A percentile compares a stretch with the other conserved stretches of the same genome.
These are phyloP conservation scores for Conus ventricosus DNA, from an alignment of 1,140 invertebrate species.

Conservation along the genomic window DNA sequence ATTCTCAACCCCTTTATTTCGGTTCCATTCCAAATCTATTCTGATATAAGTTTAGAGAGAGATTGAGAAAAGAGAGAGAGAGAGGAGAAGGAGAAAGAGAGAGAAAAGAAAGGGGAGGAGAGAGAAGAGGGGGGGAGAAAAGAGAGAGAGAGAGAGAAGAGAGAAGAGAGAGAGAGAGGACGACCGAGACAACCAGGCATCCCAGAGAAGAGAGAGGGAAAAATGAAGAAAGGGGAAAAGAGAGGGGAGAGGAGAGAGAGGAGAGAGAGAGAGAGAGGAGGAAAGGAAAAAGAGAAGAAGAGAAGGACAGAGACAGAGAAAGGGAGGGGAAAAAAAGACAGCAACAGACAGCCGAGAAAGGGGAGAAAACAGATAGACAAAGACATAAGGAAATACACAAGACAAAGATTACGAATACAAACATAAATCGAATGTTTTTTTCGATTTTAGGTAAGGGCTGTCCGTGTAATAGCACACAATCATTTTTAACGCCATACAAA, in stretches of 20 bases:
- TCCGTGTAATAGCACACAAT: no score
- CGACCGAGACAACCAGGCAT: no score
- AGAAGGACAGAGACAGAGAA: background rate
- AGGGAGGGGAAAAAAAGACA: background rate
- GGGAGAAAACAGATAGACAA: no score
- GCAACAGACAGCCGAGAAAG: background rate
- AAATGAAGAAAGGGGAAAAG: background rate
- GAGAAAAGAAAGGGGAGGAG: background rate
- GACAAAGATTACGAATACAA: no score
- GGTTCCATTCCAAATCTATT: no score
- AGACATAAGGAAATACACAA: no score
- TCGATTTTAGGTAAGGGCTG: no score
- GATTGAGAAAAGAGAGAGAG: background rate
- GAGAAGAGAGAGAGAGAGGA: no score
- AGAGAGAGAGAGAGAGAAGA: background rate
- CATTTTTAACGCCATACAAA: no score
- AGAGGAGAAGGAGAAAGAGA: background rate
- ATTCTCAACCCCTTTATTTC: no score
- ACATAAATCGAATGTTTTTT: no score
- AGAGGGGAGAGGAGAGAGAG: background rate
- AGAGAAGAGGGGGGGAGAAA: no score
- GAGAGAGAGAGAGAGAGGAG: background rate
- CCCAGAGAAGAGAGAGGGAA: background rate
- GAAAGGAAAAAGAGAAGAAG: background rate
- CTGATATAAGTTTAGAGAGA: background rate